Evolutionary conservation across 2,113 vertebrate genomes (phyloP), one percentile per base, ranked within the genome.

Genomic region (Chelonoidis abingdonii): DNA sequence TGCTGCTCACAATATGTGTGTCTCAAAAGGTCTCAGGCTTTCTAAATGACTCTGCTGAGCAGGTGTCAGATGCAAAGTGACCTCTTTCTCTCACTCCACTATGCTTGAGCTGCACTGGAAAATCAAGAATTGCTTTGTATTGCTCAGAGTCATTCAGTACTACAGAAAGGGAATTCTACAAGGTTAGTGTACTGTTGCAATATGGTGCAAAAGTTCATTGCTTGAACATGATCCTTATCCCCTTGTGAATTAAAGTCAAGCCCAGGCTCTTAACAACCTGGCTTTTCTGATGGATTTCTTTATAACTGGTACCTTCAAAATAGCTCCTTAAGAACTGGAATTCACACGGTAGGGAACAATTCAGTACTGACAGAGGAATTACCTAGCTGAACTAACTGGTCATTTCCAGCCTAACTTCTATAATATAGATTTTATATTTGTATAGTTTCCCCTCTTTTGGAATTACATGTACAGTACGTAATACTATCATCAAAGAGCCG

Each of bases 51-150:
- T 96, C 56, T 96, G 75, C 86, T 38, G 52, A 54, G 87, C 86
- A 35, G 12, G 4, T 56, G 52, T 65, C 8, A 6, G 25, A 88
- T 44, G 52, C 87, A 81, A 92, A 59, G 80, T 90, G 94, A 92
- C 84, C 80, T 86, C 83, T 24, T 54, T 83, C 13, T 79, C 27
- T 80, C 59, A 29, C 88, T 49, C 50, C 89, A 78, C 81, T 41
- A 0, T 10, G 69, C 85, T 96, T 82, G 49, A 90, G 84, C 49
- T 82, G 5, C 4, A 3, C 27, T 62, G 62, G 41, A 53, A 88
- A 86, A 96, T 1, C 53, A 56, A 31, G 75, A 93, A 96, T 81
- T 47, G 82, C 82, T 93, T 95, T 96, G 52, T 94, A 78, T 87
- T 84, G 27, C 53, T 84, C 83, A 69, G 78, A 92, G 75, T 79